Evolutionary conservation across 2,113 vertebrate genomes (phyloP).

Genomic region (Toxotes chatareus): DNA sequence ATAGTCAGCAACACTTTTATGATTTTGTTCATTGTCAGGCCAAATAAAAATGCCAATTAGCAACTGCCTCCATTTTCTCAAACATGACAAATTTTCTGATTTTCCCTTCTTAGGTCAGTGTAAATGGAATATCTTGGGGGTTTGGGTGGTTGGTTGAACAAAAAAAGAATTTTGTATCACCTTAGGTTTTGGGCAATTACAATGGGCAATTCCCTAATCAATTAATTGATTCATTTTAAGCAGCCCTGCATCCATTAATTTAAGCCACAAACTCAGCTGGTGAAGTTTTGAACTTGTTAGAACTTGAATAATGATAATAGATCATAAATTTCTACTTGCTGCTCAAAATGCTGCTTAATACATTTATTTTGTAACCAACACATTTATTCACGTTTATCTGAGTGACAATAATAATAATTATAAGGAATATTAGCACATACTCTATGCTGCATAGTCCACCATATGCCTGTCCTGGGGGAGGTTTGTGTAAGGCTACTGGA

Average conservation of each 20-base stretch:
- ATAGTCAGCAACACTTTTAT: neutral
- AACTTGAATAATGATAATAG: neutral
- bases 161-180: neutral
- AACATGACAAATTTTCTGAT: neutral
- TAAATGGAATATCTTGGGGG: neutral
- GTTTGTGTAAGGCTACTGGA: constrained; percentile 69
- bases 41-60: neutral
- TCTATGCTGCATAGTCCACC: constrained; percentile 39
- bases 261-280: neutral
- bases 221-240: neutral
- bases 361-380: constrained; percentile 39
- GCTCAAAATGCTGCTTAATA: constrained; percentile 45
- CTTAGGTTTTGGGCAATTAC: neutral
- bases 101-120: constrained; percentile 1
- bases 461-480: constrained; percentile 69
- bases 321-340: constrained; percentile 11
- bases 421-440: constrained; percentile 21
- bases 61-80: neutral
- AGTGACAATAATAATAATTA: constrained; percentile 29
- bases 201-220: neutral
- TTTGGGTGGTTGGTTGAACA: neutral
- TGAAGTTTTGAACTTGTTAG: constrained; percentile 2
- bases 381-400: constrained; percentile 32
- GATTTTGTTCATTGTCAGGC: constrained; percentile 15
- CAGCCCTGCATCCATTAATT: neutral